Evolutionary conservation across 1,140 invertebrate genomes (phyloP).

Genomic region (Rhynchophorus ferrugineus): DNA sequence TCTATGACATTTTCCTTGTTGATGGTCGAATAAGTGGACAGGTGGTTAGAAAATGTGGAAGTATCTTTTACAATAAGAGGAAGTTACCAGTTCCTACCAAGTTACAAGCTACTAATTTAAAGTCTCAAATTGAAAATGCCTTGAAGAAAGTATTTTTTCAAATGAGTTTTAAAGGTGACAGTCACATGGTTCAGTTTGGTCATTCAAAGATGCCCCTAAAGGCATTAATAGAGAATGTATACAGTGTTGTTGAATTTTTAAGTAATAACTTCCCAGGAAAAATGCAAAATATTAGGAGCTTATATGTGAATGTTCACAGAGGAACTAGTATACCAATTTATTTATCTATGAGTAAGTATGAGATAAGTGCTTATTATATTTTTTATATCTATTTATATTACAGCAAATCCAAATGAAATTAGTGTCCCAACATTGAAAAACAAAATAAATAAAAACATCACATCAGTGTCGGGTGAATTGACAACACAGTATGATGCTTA

Average conservation of each 20-base stretch:
- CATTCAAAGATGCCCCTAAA: conserved; percentile 47
- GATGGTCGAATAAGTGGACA: conserved; percentile 55
- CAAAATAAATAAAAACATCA: conserved; percentile 48
- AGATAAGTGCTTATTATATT: not conserved
- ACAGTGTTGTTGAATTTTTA: conserved; percentile 45
- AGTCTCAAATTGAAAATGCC: conserved; percentile 49
- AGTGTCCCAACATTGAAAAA: conserved; percentile 34
- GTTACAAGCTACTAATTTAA: conserved; percentile 47
- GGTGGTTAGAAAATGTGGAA: conserved; percentile 52
- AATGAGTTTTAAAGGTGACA: conserved; percentile 49
- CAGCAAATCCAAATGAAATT: conserved; percentile 44
- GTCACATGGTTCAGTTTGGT: conserved; percentile 49
- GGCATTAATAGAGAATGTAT: conserved; percentile 51
- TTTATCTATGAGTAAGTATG: conserved; percentile 51
- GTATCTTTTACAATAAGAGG: conserved; percentile 52
- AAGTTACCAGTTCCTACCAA: conserved; percentile 53
- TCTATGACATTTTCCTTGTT: conserved; percentile 56
- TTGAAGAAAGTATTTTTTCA: conserved; percentile 50
- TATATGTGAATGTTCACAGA: conserved; percentile 47
- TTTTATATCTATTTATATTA: conserved; percentile 28
- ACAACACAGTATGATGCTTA: conserved; percentile 44
- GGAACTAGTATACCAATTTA: conserved; percentile 52
- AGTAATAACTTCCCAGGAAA: conserved; percentile 53
- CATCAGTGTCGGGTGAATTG: conserved; percentile 49
- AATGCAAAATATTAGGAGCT: conserved; percentile 52